A percentile compares a stretch with the other conserved stretches of the same genome.
Conservation (phyloP, 2,888 invertebrate species). For the Ptycholaimellus sp. region DNA sequence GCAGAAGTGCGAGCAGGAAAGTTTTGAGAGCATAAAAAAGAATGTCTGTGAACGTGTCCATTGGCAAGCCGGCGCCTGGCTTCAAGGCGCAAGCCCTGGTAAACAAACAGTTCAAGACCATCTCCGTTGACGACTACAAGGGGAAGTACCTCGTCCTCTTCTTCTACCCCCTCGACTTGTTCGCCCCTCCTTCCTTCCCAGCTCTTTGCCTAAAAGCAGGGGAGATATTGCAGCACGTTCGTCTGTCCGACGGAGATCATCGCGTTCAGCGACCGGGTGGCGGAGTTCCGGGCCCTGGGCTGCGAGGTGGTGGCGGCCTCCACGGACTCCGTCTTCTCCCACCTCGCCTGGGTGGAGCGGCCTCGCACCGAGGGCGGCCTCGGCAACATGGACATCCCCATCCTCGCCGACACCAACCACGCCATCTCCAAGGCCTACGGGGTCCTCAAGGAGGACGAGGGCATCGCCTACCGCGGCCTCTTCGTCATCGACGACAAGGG, state of each 20-base stretch:
- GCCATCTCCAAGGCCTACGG: conserved; percentile 65
- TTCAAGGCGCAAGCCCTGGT: conserved; percentile 19
- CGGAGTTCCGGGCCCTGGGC: conserved; percentile 36
- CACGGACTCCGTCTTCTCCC: conserved; percentile 84
- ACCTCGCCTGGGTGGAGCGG: conserved; percentile 56
- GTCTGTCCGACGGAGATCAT: conserved; percentile 63
- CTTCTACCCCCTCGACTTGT: conserved; percentile 25
- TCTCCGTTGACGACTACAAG: conserved; percentile 13
- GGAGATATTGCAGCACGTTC: conserved; percentile 33
- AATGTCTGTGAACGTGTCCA: conserved; percentile 11
- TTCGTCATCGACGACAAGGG: conserved; percentile 74
- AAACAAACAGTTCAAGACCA: conserved; percentile 20
- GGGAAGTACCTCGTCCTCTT: conserved; percentile 23
- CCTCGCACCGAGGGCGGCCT: conserved; percentile 69
- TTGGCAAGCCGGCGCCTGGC: conserved; percentile 22
- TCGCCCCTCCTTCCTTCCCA: conserved; percentile 6
- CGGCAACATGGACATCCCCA: conserved; percentile 74
- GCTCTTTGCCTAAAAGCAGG: too few relatives aligned
- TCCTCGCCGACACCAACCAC: conserved; percentile 71
- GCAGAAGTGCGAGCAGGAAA: too few relatives aligned
- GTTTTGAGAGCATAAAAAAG: too few relatives aligned
- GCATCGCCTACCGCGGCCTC: conserved; percentile 63
- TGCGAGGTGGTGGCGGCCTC: conserved; percentile 11
- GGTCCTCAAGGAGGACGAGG: conserved; percentile 65
- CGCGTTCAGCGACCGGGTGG: conserved; percentile 70